phyloP scores from a whole-genome alignment of 1,140 invertebrate species.

The Proales similis region DNA sequence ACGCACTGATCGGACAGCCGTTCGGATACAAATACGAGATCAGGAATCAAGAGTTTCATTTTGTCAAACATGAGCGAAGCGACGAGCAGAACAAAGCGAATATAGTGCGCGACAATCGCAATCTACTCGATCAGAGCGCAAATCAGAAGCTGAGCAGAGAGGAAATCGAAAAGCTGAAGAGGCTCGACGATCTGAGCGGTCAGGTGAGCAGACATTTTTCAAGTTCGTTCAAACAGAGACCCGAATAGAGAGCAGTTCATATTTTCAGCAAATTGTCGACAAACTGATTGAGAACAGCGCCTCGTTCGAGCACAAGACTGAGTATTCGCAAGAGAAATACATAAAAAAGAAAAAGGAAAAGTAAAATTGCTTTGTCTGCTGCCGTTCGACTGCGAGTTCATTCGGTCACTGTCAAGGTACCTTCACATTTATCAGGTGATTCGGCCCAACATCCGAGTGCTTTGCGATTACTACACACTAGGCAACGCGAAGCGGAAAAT shows the following conservation, averaged over 20 bases:
- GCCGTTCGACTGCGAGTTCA: neutral
- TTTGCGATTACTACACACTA: slow-evolving; percentile 67
- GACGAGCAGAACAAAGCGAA: slow-evolving; percentile 49
- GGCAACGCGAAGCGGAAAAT: slow-evolving; percentile 65
- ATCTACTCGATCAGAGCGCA: slow-evolving; percentile 71
- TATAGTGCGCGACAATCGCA: slow-evolving; percentile 66
- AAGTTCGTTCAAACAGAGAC: neutral
- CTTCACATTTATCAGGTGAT: slow-evolving; percentile 54
- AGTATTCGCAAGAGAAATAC: slow-evolving; percentile 87
- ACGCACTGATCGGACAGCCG: slow-evolving; percentile 62
- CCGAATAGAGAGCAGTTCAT: neutral
- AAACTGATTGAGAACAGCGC: slow-evolving; percentile 78
- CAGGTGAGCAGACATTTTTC: slow-evolving; percentile 44
- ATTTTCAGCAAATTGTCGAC: slow-evolving; percentile 66
- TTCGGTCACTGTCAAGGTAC: slow-evolving; percentile 9
- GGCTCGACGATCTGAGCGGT: slow-evolving; percentile 63
- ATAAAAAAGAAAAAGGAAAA: slow-evolving; percentile 85
- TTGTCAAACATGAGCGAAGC: neutral
- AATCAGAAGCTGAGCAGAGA: slow-evolving; percentile 74
- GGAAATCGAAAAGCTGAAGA: slow-evolving; percentile 70
- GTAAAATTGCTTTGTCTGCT: slow-evolving; percentile 58
- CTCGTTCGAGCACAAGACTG: slow-evolving; percentile 72
- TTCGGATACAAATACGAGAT: slow-evolving; percentile 74
- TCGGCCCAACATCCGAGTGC: slow-evolving; percentile 65
- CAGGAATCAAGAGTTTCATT: slow-evolving; percentile 36